phyloP scores from a whole-genome alignment of 1,140 invertebrate species.

The Cotesia chilonis region DNA sequence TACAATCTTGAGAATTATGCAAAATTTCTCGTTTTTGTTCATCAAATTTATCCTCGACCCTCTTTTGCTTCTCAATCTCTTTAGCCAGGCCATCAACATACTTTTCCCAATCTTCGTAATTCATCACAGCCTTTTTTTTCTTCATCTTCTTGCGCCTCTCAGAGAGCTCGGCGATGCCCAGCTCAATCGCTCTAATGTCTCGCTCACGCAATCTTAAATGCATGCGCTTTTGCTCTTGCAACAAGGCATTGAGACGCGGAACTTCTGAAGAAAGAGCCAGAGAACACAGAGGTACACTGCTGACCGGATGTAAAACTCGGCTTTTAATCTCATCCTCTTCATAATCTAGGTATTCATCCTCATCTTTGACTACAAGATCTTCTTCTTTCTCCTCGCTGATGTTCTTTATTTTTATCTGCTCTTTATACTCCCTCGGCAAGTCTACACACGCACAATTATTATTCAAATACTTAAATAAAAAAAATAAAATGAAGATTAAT shows the following conservation, averaged over 20 bases:
- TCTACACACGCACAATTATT: constrained; percentile 37
- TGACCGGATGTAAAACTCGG: constrained; percentile 40
- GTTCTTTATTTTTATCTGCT: constrained; percentile 36
- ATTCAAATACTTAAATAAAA: neutral
- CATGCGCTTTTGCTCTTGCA: constrained; percentile 40
- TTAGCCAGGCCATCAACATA: constrained; percentile 41
- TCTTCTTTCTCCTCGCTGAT: constrained; percentile 40
- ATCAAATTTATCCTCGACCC: constrained; percentile 11
- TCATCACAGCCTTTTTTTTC: constrained; percentile 39
- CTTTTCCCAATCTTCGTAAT: constrained; percentile 41
- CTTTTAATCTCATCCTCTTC: constrained; percentile 34
- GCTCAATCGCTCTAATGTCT: constrained; percentile 43
- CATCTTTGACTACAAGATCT: constrained; percentile 8
- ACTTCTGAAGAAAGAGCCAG: constrained; percentile 36
- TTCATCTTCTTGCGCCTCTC: constrained; percentile 33
- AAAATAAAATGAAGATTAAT: constrained; percentile 21
- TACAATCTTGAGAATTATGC: constrained; percentile 11
- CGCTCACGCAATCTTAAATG: constrained; percentile 42
- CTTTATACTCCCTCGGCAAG: constrained; percentile 45
- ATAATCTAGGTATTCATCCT: constrained; percentile 34
- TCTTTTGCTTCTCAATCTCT: constrained; percentile 13
- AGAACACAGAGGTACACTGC: constrained; percentile 40
- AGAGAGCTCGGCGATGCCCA: constrained; percentile 13
- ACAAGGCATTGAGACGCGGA: constrained; percentile 35
- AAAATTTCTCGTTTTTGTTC: constrained; percentile 33